Base-by-base conservation (phyloP, 2,888 invertebrate genomes). In the Chaitophorus viminalis region DNA sequence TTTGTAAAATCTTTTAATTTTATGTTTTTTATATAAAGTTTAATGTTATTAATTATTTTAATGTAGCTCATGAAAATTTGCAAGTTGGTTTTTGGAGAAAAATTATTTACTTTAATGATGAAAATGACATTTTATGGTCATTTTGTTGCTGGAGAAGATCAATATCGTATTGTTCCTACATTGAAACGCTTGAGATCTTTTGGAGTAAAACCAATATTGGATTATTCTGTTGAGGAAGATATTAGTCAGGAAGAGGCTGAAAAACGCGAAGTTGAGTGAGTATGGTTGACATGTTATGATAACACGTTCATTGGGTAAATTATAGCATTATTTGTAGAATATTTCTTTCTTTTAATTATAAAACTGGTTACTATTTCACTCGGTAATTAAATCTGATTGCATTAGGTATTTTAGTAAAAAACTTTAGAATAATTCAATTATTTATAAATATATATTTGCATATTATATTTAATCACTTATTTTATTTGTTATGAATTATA, bases 191-290 rank as follows among this genome's bases (percentile, higher is more conserved):
- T 99, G 91, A 94, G 96, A 88, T 95, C 96, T 89, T 99, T 98
- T 92, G 99, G 99, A 79, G 99, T 99, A 29, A 99, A 99, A 92
- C 97, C 99, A 81, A 99, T 99, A 91, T 94, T 99, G 89, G 99
- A 99, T 92, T 99, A 99, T 93, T 99, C 98, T 89, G 99, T 98
- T 0, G 99, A 99, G 92, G 98, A 99, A 91, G 99, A 99, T 91
- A 93, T 98, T 90, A 94, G 95, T 31, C 95, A 97, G 91, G 98
- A 98, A 91, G 96, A 99, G 92, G 99, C 99, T 0, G 96, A 96
- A 91, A 95, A 97, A 91, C 95, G 96, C 90, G 98, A 98, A 94
- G 95, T 98, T 92, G 95, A 95, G 98, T 99, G 93, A 93, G 94
- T 93, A 89, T 36, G 77, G 31, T 77, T 89, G n/a, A 65, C 9